Percentiles rank a stretch among this genome's conserved stretches.
phyloP scores from a whole-genome alignment of 2,888 invertebrate species.

The Tethea ocularis region DNA sequence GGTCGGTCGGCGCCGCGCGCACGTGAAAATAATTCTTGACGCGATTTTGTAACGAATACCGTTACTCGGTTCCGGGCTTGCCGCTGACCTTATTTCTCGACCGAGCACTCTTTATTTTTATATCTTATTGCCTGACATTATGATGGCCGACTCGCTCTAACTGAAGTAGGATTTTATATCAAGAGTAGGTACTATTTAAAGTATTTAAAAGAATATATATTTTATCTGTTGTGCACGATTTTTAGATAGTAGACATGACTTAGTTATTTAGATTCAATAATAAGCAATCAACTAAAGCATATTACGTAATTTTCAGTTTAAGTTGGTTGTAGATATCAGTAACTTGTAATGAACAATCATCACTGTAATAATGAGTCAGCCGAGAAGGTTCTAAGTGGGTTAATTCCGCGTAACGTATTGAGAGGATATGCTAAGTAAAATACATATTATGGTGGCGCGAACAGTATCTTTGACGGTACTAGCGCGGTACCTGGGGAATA shows the following conservation, averaged over 20 bases:
- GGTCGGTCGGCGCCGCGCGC: slow-evolving; percentile 57
- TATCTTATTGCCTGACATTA: slow-evolving; percentile 69
- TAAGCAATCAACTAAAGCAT: not conserved
- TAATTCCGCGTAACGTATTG: slow-evolving; percentile 50
- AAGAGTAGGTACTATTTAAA: slow-evolving; percentile 44
- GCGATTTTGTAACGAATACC: slow-evolving; percentile 82
- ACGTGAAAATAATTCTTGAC: slow-evolving; percentile 83
- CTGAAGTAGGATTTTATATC: slow-evolving; percentile 30
- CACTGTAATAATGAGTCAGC: slow-evolving; percentile 55
- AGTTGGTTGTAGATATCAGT: slow-evolving; percentile 38
- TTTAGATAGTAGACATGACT: not conserved
- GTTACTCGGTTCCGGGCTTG: slow-evolving; percentile 81
- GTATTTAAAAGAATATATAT: no score
- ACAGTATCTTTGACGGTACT: slow-evolving; percentile 16
- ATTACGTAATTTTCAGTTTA: slow-evolving; percentile 23
- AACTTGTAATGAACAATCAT: slow-evolving; percentile 50
- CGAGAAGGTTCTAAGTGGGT: slow-evolving; percentile 49
- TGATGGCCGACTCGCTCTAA: slow-evolving; percentile 43
- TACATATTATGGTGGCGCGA: slow-evolving; percentile 50
- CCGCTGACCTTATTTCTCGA: slow-evolving; percentile 78
- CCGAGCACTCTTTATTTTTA: slow-evolving; percentile 76
- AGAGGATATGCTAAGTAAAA: slow-evolving; percentile 46
- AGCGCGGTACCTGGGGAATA: slow-evolving; percentile 58
- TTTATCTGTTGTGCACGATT: not conserved
- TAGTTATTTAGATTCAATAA: not conserved